Evolutionary conservation across 1,140 invertebrate species (phyloP).

Genomic region (Ephestia elutella): DNA sequence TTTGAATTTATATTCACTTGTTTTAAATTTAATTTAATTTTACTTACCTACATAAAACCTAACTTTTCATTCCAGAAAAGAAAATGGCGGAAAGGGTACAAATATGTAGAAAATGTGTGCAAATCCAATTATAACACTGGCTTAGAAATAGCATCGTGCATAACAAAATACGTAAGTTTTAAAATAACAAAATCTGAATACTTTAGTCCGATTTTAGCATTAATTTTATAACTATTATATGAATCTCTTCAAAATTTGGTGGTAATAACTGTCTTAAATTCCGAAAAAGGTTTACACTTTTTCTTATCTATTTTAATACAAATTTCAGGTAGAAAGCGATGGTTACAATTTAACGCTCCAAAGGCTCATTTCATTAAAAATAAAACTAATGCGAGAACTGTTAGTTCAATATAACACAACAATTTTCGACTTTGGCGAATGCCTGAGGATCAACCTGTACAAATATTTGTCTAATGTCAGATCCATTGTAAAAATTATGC

Average conservation of each 20-base stretch:
- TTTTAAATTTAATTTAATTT: too few relatives aligned
- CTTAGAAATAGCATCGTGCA: conserved; percentile 23
- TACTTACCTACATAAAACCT: background rate
- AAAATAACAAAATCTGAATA: background rate
- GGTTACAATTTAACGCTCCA: conserved; percentile 38
- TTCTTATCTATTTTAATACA: background rate
- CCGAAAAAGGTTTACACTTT: too few relatives aligned
- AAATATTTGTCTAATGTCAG: conserved; percentile 27
- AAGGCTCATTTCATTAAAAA: conserved; percentile 34
- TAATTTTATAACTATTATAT: background rate
- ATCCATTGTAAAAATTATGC: conserved; percentile 25
- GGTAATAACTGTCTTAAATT: too few relatives aligned
- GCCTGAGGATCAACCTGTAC: conserved; percentile 28
- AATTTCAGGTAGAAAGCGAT: conserved; percentile 47
- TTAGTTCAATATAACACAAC: conserved; percentile 23
- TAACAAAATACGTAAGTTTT: conserved; percentile 42
- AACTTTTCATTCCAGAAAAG: conserved; percentile 35
- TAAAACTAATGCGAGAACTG: conserved; percentile 27
- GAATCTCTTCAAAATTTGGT: too few relatives aligned
- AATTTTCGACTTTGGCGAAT: conserved; percentile 25
- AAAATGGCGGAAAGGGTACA: conserved; percentile 49
- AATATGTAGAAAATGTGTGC: conserved; percentile 38
- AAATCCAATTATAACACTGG: conserved; percentile 24
- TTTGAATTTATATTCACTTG: too few relatives aligned
- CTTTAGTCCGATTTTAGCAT: background rate